phyloP scores from a whole-genome alignment of 1,140 invertebrate genomes.

The Aphidius gifuensis region DNA sequence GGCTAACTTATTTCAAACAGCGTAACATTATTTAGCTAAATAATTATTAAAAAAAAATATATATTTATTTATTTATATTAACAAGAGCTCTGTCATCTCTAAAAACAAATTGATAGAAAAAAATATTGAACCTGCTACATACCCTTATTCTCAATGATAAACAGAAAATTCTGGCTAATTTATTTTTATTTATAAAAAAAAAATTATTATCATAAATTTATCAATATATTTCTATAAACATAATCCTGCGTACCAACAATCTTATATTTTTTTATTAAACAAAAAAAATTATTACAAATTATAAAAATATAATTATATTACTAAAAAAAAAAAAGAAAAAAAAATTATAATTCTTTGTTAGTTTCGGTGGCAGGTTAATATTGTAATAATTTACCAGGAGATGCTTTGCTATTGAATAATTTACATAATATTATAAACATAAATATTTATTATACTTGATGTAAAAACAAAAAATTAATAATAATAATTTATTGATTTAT shows the following conservation, averaged over 20 bases:
- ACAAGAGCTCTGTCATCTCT: constrained; percentile 7
- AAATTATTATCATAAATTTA: background rate
- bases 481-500: no score
- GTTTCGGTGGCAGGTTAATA: background rate
- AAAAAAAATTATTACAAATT: background rate
- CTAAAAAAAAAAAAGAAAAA: background rate
- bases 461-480: no score
- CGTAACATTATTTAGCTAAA: constrained; percentile 27
- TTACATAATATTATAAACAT: background rate
- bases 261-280: background rate
- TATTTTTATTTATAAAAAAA: no score
- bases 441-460: no score
- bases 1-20: constrained; percentile 16
- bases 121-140: background rate
- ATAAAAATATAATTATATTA: no score
- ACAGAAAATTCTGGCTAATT: no score
- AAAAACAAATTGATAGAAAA: background rate
- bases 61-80: background rate
- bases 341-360: background rate
- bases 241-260: constrained; percentile 21
- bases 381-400: constrained; percentile 1
- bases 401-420: background rate
- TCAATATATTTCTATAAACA: background rate
- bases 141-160: no score
- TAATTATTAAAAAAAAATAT: background rate